These are phyloP conservation scores for Zele albiditarsus DNA, from an alignment of 2,888 invertebrate species.

Conservation along the genomic window DNA sequence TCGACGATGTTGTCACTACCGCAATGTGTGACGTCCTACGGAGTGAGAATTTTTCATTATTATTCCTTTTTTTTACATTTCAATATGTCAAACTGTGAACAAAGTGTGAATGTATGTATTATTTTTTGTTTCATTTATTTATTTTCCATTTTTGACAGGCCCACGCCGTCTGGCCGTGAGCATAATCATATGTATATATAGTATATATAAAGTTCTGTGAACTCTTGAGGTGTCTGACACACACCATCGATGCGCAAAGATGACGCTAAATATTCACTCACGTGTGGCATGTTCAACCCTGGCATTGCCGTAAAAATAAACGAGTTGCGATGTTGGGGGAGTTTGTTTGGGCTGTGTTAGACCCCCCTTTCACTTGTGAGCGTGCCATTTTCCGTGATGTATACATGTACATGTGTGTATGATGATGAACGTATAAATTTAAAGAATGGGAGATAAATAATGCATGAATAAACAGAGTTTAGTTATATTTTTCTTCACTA, in stretches of 20 bases:
- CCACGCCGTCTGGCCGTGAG: conserved; percentile 39
- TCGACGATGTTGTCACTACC: background rate
- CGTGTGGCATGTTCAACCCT: conserved; percentile 67
- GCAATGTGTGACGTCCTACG: conserved; percentile 6
- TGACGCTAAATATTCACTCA: conserved; percentile 63
- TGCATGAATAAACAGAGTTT: too few relatives aligned
- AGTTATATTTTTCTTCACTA: too few relatives aligned
- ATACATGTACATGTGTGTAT: background rate
- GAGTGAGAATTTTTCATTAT: background rate
- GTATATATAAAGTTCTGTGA: conserved; percentile 24
- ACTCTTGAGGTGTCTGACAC: conserved; percentile 30
- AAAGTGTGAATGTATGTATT: background rate
- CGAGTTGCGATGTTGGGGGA: conserved; percentile 59
- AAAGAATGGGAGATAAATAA: too few relatives aligned
- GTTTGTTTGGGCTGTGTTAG: conserved; percentile 13
- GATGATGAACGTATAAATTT: too few relatives aligned
- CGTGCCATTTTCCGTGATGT: background rate
- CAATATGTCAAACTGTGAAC: conserved; percentile 19
- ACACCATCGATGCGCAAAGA: conserved; percentile 35
- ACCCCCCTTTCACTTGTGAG: conserved; percentile 13
- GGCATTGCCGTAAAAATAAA: conserved; percentile 71
- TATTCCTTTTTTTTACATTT: background rate
- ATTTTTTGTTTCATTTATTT: conserved; percentile 4
- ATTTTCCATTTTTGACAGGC: conserved; percentile 22
- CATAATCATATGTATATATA: background rate